Base-by-base conservation (phyloP, 2,797 vertebrate genomes). In the Myotis daubentonii region DNA sequence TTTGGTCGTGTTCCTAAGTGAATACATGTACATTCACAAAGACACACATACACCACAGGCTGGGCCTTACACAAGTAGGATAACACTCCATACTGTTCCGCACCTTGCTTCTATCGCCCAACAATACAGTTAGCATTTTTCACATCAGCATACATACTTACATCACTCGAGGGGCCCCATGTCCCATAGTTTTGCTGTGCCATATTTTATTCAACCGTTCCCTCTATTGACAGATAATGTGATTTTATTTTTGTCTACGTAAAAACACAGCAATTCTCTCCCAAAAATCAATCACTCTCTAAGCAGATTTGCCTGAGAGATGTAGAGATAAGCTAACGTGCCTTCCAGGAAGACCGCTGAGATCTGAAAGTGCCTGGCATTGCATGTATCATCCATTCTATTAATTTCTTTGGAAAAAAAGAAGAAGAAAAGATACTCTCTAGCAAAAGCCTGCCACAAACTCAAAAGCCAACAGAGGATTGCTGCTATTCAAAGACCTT, bases 391-490 rank as follows among this genome's bases (percentile, higher is more conserved):
- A 25, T 66, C 65, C 7, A 25, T 83, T 76, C 95, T 87, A 75
- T 91, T 95, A 89, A 93, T 94, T 92, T 95, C 79, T 88, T 81
- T 95, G 25, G 1, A 30, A 5, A 55, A 55, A 33, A 60, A 55
- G 49, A 11, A 66, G 44, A 60, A 47, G 60, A 15, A 75, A 51
- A 79, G 41, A n/a, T 16, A 81, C 38, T 78, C 71, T 75, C 78
- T 49, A 94, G 60, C 55, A 93, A 96, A 93, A 96, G 38, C 15
- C 79, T 74, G 23, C 80, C 78, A 94, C 6, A 51, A 68, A 71
- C 51, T 93, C 70, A 70, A 88, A 97, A 93, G 55, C 82, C 92
- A 96, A 71, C 13, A 30, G 49, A 85, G 25, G 36, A 71, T 33
- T 95, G n/a, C 65, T 91, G 8, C 57, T 86, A 84, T 22, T 87